Percentiles rank a stretch among this genome's conserved stretches.
phyloP scores from a whole-genome alignment of 53 echinoderm and acorn worm genomes.

The Astropecten irregularis region DNA sequence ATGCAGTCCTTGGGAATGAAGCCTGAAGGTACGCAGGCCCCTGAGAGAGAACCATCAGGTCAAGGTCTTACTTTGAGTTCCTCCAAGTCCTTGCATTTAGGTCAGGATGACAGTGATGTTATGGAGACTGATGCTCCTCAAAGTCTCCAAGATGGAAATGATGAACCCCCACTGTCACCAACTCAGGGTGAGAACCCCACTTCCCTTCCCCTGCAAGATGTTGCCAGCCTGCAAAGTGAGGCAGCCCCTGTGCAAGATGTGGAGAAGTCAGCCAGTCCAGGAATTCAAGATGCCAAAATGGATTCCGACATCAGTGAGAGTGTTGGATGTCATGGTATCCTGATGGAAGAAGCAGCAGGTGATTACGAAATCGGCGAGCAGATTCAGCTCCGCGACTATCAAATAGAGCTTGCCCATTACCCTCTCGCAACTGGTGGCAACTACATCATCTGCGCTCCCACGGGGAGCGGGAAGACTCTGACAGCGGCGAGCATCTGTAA shows the following conservation, averaged over 20 bases:
- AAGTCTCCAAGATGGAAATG: neutral
- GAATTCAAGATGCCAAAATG: neutral
- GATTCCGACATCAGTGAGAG: neutral
- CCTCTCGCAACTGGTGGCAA: conserved; percentile 51
- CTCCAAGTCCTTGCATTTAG: no score
- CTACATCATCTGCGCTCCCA: conserved; percentile 78
- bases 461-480: conserved; percentile 78
- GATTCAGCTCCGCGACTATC: conserved; percentile 55
- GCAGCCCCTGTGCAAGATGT: no score
- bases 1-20: no score
- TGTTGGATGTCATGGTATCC: neutral
- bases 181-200: neutral
- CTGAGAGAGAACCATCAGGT: no score
- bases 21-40: no score
- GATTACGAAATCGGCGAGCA: neutral
- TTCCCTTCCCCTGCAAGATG: neutral
- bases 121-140: conserved; percentile 4
- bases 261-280: neutral
- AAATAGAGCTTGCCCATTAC: conserved; percentile 66
- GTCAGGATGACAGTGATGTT: no score
- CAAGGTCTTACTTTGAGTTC: no score
- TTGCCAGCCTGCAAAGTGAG: neutral
- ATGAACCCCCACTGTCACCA: neutral
- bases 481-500: conserved; percentile 69
- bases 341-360: neutral